Conservation (phyloP, 2,888 invertebrate genomes). For the Parnassius mnemosyne region DNA sequence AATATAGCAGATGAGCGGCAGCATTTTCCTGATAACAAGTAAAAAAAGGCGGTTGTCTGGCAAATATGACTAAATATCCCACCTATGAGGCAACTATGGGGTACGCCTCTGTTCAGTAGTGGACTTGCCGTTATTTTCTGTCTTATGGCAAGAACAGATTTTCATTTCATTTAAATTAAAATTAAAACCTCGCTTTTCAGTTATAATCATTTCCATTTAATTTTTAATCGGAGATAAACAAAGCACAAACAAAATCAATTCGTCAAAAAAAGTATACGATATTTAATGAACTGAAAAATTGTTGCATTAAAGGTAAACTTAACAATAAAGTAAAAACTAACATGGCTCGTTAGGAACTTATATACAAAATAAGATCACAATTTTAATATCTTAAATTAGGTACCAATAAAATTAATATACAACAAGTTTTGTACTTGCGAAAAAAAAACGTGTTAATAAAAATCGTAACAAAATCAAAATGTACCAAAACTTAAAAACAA, state of each 20-base stretch:
- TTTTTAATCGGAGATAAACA: conserved; percentile 6
- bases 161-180: conserved; percentile 1
- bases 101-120: no score
- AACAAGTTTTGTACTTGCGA: conserved; percentile 36
- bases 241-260: conserved; percentile 9
- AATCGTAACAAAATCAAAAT: conserved; percentile 25
- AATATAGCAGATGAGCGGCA: no score
- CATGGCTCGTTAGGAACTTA: conserved; percentile 41
- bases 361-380: conserved; percentile 41
- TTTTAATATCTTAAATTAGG: conserved; percentile 34
- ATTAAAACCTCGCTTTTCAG: background rate
- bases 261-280: conserved; percentile 1
- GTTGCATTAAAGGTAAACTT: conserved; percentile 36
- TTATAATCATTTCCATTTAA: conserved; percentile 5
- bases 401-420: conserved; percentile 35
- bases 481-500: conserved; percentile 25
- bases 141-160: background rate
- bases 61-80: no score
- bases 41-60: no score
- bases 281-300: conserved; percentile 17
- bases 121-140: no score
- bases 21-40: no score
- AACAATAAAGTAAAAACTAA: conserved; percentile 36
- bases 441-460: conserved; percentile 26
- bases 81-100: no score